phyloP scores from a whole-genome alignment of 92 coral and sea anemone species.

The Anthopleura xanthogrammica region DNA sequence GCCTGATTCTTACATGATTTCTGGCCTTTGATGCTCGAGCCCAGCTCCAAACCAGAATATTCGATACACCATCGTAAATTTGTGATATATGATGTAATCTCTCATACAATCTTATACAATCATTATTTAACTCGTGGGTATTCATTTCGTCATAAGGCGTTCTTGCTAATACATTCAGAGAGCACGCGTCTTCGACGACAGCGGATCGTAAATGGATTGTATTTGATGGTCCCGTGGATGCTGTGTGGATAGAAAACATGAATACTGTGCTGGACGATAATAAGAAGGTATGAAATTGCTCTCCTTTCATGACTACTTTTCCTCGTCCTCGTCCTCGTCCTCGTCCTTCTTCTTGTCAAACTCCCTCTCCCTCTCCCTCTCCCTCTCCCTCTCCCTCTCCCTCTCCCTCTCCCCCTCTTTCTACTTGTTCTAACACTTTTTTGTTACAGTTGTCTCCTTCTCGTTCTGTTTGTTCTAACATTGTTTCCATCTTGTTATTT shows the following conservation, averaged over 20 bases:
- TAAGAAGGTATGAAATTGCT: slow-evolving; percentile 54
- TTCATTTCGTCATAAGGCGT: slow-evolving; percentile 53
- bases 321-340: not conserved
- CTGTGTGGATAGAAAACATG: slow-evolving; percentile 99
- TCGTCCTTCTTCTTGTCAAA: too few relatives aligned
- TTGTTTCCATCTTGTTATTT: too few relatives aligned
- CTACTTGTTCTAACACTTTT: not conserved
- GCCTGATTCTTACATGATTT: too few relatives aligned
- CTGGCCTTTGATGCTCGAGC: too few relatives aligned
- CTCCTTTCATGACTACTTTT: not conserved
- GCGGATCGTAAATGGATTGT: slow-evolving; percentile 96
- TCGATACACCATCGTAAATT: not conserved
- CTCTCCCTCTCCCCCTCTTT: not conserved
- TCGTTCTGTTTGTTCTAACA: too few relatives aligned
- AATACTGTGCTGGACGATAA: slow-evolving; percentile 96
- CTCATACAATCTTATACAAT: too few relatives aligned
- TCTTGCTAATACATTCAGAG: slow-evolving; percentile 95
- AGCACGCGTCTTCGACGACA: slow-evolving; percentile 82
- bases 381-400: not conserved
- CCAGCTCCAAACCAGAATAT: not conserved
- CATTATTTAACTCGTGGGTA: not conserved
- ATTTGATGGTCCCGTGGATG: slow-evolving; percentile 99
- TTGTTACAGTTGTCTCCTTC: not conserved
- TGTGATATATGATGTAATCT: too few relatives aligned
- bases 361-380: too few relatives aligned